Percentiles rank a stretch among this genome's conserved stretches.
These are phyloP conservation scores for Pseudocheirus occidentalis DNA, from an alignment of 2,797 vertebrate species.

Conservation along the genomic window DNA sequence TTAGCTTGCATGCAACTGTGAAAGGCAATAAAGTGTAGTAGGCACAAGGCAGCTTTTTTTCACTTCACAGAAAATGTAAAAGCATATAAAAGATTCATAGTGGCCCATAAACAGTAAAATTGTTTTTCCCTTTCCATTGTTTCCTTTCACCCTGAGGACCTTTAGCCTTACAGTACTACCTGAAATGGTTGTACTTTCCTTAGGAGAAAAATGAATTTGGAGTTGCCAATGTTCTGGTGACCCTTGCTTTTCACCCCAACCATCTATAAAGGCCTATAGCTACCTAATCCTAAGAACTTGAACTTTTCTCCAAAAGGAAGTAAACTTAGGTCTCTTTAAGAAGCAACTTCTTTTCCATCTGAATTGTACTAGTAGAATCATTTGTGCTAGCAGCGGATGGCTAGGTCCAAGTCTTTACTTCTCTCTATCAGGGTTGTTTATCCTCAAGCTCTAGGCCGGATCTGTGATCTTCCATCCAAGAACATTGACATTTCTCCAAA, in stretches of 20 bases:
- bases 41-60: background rate
- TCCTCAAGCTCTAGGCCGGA: background rate
- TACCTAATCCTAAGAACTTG: background rate
- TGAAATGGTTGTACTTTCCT: background rate
- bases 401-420: background rate
- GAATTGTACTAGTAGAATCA: background rate
- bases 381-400: background rate
- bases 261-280: background rate
- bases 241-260: background rate
- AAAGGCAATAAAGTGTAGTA: background rate
- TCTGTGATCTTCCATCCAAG: background rate
- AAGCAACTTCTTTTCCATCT: background rate
- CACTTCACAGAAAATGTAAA: background rate
- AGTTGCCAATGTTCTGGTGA: background rate
- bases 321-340: background rate
- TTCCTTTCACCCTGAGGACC: background rate
- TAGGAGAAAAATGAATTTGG: background rate
- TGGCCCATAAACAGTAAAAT: background rate
- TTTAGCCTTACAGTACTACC: background rate
- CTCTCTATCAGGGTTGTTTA: background rate
- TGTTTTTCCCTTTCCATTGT: background rate
- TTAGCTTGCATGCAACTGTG: background rate
- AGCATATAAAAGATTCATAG: background rate
- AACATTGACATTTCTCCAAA: background rate
- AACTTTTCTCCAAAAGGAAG: background rate